Percentiles rank a stretch among this genome's conserved stretches.
Evolutionary conservation across 1,140 invertebrate genomes (phyloP).

Genomic region (Leptopilina clavipes): DNA sequence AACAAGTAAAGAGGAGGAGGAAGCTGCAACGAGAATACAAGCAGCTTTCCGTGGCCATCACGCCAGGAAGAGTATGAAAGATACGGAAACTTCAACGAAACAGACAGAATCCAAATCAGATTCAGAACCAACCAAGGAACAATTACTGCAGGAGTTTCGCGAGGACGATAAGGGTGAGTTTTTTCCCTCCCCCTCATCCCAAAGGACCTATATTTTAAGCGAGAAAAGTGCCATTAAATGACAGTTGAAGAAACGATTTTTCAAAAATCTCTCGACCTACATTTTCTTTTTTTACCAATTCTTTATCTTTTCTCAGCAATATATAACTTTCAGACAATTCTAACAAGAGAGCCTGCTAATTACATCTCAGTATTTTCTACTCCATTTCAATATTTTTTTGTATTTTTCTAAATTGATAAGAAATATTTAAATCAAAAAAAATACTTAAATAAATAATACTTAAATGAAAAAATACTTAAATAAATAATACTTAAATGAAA

Average conservation of each 20-base stretch:
- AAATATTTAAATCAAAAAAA: no score
- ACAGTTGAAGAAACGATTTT: slow-evolving; percentile 17
- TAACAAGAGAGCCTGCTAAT: no score
- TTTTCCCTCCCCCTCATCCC: neutral
- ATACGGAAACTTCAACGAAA: slow-evolving; percentile 68
- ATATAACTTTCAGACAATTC: no score
- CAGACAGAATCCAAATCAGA: slow-evolving; percentile 68
- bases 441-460: no score
- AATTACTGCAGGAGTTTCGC: slow-evolving; percentile 84
- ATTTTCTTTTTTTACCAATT: neutral
- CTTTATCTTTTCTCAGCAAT: neutral
- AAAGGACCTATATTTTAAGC: neutral
- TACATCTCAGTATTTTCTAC: no score
- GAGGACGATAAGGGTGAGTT: slow-evolving; percentile 84
- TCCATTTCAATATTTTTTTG: no score
- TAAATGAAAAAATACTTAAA: no score
- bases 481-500: no score
- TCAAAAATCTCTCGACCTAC: neutral
- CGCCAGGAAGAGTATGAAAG: slow-evolving; percentile 77
- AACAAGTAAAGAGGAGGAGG: slow-evolving; percentile 70
- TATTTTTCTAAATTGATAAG: no score
- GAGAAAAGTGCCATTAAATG: neutral
- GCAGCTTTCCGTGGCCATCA: slow-evolving; percentile 80
- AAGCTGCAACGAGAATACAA: slow-evolving; percentile 82
- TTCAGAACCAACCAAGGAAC: slow-evolving; percentile 80